Conservation (phyloP, 2,113 vertebrate genomes). For the Pampusana beccarii region DNA sequence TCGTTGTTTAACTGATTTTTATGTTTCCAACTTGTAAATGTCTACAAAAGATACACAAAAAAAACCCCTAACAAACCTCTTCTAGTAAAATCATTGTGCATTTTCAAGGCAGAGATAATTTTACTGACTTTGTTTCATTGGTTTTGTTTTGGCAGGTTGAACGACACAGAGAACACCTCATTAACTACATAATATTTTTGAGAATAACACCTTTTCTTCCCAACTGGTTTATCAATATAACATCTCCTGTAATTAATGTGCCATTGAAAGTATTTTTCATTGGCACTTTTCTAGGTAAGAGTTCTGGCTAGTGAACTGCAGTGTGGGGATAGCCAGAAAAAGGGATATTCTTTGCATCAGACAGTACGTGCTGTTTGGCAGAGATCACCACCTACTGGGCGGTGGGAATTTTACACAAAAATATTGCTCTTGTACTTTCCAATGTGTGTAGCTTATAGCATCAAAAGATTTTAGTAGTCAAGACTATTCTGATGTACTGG, state of each 20-base stretch:
- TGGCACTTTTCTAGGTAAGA: slow-evolving; percentile 96
- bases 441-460: background rate
- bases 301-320: background rate
- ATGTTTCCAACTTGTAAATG: background rate
- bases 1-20: background rate
- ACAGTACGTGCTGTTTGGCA: background rate
- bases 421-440: background rate
- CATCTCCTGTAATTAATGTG: slow-evolving; percentile 96
- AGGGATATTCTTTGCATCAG: accelerated
- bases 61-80: background rate
- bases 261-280: slow-evolving; percentile 96
- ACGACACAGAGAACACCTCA: slow-evolving; percentile 93
- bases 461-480: background rate
- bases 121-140: background rate
- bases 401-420: background rate
- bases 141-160: slow-evolving; percentile 84
- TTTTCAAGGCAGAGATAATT: slow-evolving; percentile 20
- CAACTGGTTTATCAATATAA: slow-evolving; percentile 99
- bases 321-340: background rate
- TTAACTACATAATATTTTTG: slow-evolving; percentile 99
- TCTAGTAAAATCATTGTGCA: background rate
- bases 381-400: background rate
- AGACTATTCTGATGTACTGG: background rate
- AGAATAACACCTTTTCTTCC: slow-evolving; percentile 98
- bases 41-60: background rate